phyloP scores from a whole-genome alignment of 2,888 invertebrate species.

The Dermolepida albohirtum region DNA sequence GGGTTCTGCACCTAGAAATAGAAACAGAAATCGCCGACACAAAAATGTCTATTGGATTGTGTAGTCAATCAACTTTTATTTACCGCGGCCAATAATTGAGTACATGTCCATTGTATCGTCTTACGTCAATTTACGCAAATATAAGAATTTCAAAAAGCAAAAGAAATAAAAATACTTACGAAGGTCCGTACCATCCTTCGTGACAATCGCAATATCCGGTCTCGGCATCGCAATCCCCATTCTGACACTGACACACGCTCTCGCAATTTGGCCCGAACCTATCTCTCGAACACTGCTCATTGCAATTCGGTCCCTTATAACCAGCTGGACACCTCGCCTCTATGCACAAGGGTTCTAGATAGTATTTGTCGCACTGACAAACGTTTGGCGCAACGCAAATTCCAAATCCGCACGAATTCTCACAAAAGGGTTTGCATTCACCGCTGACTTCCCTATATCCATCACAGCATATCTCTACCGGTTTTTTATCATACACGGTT shows the following conservation, averaged over 20 bases:
- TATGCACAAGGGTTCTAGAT: no score
- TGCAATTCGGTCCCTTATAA: conserved; percentile 1
- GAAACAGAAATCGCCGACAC: no score
- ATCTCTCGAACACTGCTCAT: background rate
- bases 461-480: no score
- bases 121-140: background rate
- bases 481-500: no score
- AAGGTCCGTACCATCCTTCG: background rate
- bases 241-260: background rate
- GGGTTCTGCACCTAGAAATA: no score
- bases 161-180: background rate
- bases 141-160: background rate
- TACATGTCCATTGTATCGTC: no score
- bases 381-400: background rate
- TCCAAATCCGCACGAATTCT: background rate
- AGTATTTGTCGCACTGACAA: background rate
- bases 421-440: no score
- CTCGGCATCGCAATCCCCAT: background rate
- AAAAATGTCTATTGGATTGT: no score
- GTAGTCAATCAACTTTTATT: no score
- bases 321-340: background rate
- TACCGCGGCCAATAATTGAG: no score
- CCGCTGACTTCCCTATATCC: no score
- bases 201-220: background rate
- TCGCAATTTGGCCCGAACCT: conserved; percentile 1